Evolutionary conservation across 2,888 invertebrate genomes (phyloP).

Genomic region (Idaea straminata): DNA sequence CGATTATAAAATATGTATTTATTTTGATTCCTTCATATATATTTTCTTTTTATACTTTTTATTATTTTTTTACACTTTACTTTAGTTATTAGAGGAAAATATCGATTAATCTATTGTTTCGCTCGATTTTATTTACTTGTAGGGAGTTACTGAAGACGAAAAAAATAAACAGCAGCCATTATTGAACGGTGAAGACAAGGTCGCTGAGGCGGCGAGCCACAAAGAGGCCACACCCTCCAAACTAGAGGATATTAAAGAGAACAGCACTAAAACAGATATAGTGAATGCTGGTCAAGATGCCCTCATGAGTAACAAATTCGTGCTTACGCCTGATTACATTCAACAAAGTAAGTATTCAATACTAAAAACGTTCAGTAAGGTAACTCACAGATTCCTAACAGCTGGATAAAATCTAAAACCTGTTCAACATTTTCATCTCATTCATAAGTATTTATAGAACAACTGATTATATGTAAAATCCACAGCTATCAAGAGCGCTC

Average conservation of each 20-base stretch:
- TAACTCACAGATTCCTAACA: background rate
- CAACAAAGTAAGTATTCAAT: constrained; percentile 90
- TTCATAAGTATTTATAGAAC: background rate
- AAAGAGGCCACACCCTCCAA: constrained; percentile 66
- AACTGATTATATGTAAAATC: constrained; percentile 20
- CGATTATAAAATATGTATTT: constrained; percentile 41
- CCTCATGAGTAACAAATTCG: constrained; percentile 82
- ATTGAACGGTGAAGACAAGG: constrained; percentile 70
- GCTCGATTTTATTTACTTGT: constrained; percentile 45
- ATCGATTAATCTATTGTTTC: constrained; percentile 1
- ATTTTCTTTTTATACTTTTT: constrained; percentile 29
- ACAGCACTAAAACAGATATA: constrained; percentile 66
- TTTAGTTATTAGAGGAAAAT: constrained; percentile 6
- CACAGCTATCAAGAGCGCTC: constrained; percentile 94
- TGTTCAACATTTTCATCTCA: background rate
- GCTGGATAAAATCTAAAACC: background rate
- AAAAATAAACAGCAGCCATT: constrained; percentile 59
- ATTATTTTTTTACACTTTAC: constrained; percentile 13
- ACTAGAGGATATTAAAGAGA: constrained; percentile 63
- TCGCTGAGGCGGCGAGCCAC: constrained; percentile 60
- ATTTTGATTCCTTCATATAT: constrained; percentile 47
- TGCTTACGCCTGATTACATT: constrained; percentile 94
- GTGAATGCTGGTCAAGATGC: constrained; percentile 53
- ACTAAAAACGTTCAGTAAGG: background rate
- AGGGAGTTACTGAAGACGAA: constrained; percentile 62